Evolutionary conservation across 2,797 vertebrate species (phyloP).

Genomic region (Chanos chanos): DNA sequence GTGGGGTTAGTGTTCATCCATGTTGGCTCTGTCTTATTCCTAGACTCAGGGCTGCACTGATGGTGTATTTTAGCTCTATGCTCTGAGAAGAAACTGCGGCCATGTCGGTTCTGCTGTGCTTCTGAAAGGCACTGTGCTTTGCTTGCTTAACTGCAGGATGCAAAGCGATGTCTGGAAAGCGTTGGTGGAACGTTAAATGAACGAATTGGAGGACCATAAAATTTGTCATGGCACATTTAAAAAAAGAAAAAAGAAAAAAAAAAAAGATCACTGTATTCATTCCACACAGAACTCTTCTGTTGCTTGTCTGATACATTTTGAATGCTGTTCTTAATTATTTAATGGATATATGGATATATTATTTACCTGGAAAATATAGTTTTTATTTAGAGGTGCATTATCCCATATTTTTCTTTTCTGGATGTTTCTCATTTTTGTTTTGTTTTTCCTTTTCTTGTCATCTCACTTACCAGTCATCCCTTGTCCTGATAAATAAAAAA

Average conservation of each 20-base stretch:
- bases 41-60: slow-evolving; percentile 49
- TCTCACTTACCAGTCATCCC: slow-evolving; percentile 77
- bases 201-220: slow-evolving; percentile 25
- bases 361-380: slow-evolving; percentile 75
- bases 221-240: slow-evolving; percentile 75
- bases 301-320: slow-evolving; percentile 93
- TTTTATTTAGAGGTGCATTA: slow-evolving; percentile 81
- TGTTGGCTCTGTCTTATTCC: slow-evolving; percentile 42
- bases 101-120: slow-evolving; percentile 43
- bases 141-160: slow-evolving; percentile 71
- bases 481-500: slow-evolving; percentile 88
- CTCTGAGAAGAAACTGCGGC: slow-evolving; percentile 46
- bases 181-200: slow-evolving; percentile 25
- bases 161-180: slow-evolving; percentile 45
- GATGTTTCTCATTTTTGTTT: slow-evolving; percentile 47
- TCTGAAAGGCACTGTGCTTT: slow-evolving; percentile 68
- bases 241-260: slow-evolving; percentile 46
- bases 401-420: slow-evolving; percentile 54
- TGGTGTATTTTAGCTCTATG: slow-evolving; percentile 22
- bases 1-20: slow-evolving; percentile 46
- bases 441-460: slow-evolving; percentile 60
- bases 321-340: slow-evolving; percentile 91
- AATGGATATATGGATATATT: slow-evolving; percentile 76
- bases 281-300: slow-evolving; percentile 73
- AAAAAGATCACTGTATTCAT: slow-evolving; percentile 88